Evolutionary conservation across 2,797 vertebrate genomes (phyloP), one percentile per base, ranked within the genome.

Genomic region (Pachyuromys duprasi): DNA sequence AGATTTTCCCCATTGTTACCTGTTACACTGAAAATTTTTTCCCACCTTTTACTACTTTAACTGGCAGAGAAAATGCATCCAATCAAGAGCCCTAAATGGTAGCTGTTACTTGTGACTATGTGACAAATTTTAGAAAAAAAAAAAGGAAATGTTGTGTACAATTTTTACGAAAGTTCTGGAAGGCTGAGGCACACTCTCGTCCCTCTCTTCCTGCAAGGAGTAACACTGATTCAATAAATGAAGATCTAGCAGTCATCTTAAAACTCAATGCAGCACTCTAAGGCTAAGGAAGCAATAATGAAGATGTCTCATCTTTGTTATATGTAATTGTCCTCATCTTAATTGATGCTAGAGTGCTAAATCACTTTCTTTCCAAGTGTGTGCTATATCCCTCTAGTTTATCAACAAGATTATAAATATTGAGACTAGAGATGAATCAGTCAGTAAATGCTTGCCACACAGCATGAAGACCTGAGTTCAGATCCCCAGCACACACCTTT

Each of bases 321-420:
- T 20, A 91, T 67, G 57, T 8, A 83, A 55, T 86, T 70, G 28
- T 60, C 22, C 57, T 74, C 80, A 78, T 87, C n/a, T 45, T 75
- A 76, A 87, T 5, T 89, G 82, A 86, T 86, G n/a, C 3, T 42
- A 63, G 81, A 8, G 20, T 89, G 57, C 76, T 81, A 80, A 83
- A 94, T 79, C 12, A 67, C 80, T 89, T 94, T 95, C 74, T 69
- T 74, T 86, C 78, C 18, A 26, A 92, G 20, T 3, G 84, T 89
- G 53, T 55, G 45, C 53, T 75, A 65, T 14, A 86, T 15, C 78
- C 14, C 42, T 70, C 62, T 60, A 74, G 39, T 92, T 91, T 94
- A 42, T 62, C 79, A 95, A 67, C 11, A 86, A 65, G 33, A 84
- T 62, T 13, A 79, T 70, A 80, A 89, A 96, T 87, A 89, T 17